A percentile compares a stretch with the other conserved stretches of the same genome.
These are phyloP conservation scores for Peromyscus polionotus DNA, from an alignment of 2,113 vertebrate genomes.

Conservation along the genomic window DNA sequence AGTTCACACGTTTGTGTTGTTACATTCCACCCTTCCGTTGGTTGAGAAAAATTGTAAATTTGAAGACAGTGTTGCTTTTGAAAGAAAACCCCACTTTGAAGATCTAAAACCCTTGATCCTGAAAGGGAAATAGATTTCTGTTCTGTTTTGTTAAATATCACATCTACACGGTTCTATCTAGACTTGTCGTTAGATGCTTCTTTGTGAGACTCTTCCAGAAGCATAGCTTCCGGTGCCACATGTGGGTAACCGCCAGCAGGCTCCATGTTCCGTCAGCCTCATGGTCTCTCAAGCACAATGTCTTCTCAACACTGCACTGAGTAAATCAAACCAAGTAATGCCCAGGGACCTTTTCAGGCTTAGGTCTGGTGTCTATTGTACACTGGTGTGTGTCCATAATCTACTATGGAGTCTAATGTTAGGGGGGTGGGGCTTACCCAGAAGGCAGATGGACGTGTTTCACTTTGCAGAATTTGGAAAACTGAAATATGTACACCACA, in stretches of 20 bases:
- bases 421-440: background rate
- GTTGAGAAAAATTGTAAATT: slow-evolving; percentile 19
- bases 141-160: background rate
- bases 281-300: background rate
- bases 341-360: background rate
- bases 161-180: background rate
- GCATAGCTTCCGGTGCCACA: background rate
- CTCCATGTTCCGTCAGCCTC: background rate
- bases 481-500: no score
- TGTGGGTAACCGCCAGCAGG: background rate
- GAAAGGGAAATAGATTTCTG: background rate
- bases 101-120: background rate
- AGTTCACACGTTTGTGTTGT: background rate
- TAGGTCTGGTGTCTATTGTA: background rate
- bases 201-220: background rate
- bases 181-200: background rate
- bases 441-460: no score
- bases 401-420: background rate
- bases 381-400: background rate
- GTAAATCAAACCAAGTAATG: background rate
- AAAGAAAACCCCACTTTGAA: background rate
- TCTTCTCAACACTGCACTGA: background rate
- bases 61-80: slow-evolving; percentile 21
- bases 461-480: no score
- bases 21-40: background rate